These are phyloP conservation scores for Petrolisthes manimaculis DNA, from an alignment of 2,888 invertebrate species.

Conservation along the genomic window DNA sequence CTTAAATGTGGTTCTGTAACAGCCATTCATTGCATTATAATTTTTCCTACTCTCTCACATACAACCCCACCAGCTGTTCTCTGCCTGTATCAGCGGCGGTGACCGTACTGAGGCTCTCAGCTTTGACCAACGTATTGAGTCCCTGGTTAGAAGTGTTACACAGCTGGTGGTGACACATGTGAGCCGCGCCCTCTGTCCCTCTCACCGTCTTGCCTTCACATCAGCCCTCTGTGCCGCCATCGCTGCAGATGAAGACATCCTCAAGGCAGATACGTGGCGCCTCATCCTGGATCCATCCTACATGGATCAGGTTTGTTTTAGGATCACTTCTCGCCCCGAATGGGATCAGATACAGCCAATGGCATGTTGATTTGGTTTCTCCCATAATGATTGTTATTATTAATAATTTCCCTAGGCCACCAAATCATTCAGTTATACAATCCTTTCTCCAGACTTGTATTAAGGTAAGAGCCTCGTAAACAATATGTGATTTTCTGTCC, in stretches of 20 bases:
- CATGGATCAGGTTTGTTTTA: slow-evolving; percentile 42
- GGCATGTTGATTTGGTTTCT: too few species aligned
- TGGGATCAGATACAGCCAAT: too few species aligned
- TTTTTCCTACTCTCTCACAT: too few species aligned
- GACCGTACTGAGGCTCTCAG: slow-evolving; percentile 53
- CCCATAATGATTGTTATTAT: too few species aligned
- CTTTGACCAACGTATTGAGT: slow-evolving; percentile 63
- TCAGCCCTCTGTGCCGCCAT: slow-evolving; percentile 57
- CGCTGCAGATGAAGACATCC: slow-evolving; percentile 30
- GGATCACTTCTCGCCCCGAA: neutral
- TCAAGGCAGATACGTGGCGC: slow-evolving; percentile 43
- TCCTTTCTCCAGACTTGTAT: too few species aligned
- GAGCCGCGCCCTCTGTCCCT: slow-evolving; percentile 50
- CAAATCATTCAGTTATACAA: too few species aligned
- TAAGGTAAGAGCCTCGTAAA: too few species aligned
- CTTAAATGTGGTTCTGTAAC: neutral
- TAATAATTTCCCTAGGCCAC: too few species aligned
- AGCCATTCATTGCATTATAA: neutral
- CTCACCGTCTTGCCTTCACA: slow-evolving; percentile 57
- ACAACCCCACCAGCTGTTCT: slow-evolving; percentile 52
- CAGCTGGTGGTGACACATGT: slow-evolving; percentile 53
- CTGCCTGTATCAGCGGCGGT: slow-evolving; percentile 51
- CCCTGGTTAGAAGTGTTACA: slow-evolving; percentile 60
- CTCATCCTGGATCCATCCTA: slow-evolving; percentile 38
- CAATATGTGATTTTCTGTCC: too few species aligned